A percentile compares a stretch with the other conserved stretches of the same genome.
phyloP scores from a whole-genome alignment of 64 coral and sea anemone species.

The Stylophora pistillata region DNA sequence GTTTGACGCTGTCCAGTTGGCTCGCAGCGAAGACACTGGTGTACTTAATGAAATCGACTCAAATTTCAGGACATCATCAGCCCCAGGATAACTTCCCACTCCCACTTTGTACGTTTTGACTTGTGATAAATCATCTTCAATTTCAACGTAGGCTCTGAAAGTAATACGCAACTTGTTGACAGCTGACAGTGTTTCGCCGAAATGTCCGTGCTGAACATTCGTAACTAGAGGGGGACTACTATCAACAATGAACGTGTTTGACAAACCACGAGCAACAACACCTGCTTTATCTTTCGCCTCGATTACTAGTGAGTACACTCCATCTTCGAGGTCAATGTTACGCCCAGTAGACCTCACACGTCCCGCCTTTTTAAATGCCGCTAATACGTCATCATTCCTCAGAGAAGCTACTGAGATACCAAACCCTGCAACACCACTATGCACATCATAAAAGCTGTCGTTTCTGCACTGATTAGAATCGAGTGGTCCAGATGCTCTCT shows the following conservation, averaged over 20 bases:
- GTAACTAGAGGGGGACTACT: constrained; percentile 67
- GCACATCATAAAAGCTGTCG: constrained; percentile 78
- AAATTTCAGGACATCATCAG: constrained; percentile 78
- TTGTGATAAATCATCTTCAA: constrained; percentile 80
- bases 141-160: constrained; percentile 79
- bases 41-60: constrained; percentile 23
- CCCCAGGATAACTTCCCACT: constrained; percentile 80
- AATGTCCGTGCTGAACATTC: constrained; percentile 77
- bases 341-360: constrained; percentile 69
- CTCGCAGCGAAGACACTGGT: constrained; percentile 35
- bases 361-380: constrained; percentile 56
- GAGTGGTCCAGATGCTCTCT: constrained; percentile 3
- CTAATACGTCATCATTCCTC: constrained; percentile 43
- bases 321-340: constrained; percentile 70
- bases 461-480: constrained; percentile 56
- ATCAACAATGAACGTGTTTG: constrained; percentile 95
- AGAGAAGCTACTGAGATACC: constrained; percentile 80
- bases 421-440: constrained; percentile 77
- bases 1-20: constrained; percentile 72
- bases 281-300: constrained; percentile 88
- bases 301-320: constrained; percentile 85
- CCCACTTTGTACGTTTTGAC: constrained; percentile 72
- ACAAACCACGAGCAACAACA: constrained; percentile 41
- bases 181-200: constrained; percentile 35
- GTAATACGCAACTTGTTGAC: background rate